A percentile compares a stretch with the other conserved stretches of the same genome.
phyloP scores from a whole-genome alignment of 1,140 invertebrate species.

The Sipha flava region DNA sequence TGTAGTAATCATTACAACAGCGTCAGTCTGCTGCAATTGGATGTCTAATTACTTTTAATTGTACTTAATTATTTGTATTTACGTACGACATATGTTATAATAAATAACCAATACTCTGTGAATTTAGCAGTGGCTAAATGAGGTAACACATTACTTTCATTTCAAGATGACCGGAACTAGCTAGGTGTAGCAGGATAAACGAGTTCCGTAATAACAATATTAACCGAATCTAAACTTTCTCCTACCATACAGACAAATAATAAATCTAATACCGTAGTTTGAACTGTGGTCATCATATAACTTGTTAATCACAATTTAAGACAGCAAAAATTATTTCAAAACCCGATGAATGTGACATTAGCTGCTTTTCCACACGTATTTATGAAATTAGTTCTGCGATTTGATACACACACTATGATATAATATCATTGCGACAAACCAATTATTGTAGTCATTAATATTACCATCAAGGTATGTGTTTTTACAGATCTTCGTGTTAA shows the following conservation, averaged over 20 bases:
- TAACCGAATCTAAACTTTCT: constrained; percentile 3
- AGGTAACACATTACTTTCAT: constrained; percentile 28
- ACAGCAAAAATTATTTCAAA: background rate
- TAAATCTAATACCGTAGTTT: background rate
- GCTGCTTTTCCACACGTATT: background rate
- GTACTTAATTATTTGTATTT: background rate
- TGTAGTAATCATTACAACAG: too few relatives aligned
- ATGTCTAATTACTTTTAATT: background rate
- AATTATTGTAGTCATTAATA: background rate
- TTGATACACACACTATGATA: background rate
- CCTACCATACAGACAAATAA: background rate
- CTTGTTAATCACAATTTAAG: background rate
- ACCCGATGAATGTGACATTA: background rate
- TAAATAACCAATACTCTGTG: background rate
- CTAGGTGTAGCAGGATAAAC: constrained; percentile 11
- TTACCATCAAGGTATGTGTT: background rate
- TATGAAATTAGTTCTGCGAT: background rate
- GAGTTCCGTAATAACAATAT: constrained; percentile 12
- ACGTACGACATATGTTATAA: background rate
- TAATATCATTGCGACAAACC: background rate
- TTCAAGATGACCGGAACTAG: constrained; percentile 29
- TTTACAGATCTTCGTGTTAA: background rate
- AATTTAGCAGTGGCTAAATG: background rate
- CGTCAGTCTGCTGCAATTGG: too few relatives aligned
- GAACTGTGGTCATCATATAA: constrained; percentile 2